Evolutionary conservation across 2,113 vertebrate species (phyloP), one percentile per base, ranked within the genome.

Genomic region (Mohoua ochrocephala): DNA sequence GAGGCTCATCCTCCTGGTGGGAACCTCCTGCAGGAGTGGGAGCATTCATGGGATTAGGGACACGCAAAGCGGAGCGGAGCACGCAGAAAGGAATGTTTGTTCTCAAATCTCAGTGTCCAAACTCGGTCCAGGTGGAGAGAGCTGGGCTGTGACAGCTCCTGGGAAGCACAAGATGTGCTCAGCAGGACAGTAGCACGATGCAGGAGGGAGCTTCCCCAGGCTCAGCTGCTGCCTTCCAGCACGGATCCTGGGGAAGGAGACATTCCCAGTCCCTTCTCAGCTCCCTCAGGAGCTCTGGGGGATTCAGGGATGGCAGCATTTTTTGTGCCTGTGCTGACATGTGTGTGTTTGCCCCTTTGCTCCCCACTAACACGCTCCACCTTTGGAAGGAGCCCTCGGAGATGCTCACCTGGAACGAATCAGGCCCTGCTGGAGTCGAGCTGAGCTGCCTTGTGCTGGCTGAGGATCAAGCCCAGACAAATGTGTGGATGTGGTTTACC

Each of bases 361-460:
- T 65, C 68, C 41, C 44, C 33, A 2, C 27, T 28, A 5, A 5
- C 1, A 11, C 3, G 15, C 49, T 52, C 50, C 54, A 10, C 52
- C 74, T 22, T 47, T 16, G 9, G 28, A 26, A 50, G 67, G 65
- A 47, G 39, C 0, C 0, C 3, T 10, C 1, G 16, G 37, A n/a
- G 20, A 7, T 17, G 59, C 52, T 89, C n/a, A 24, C 63, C 64
- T 71, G 91, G 27, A 15, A 7, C 3, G 15, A 15, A 26, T 35
- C 42, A 15, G 69, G 5, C 41, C 33, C 73, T 87, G 41, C 37
- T 53, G 67, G 35, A 35, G 45, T 1, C 7, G 33, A 75, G 80
- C 57, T 56, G 61, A 73, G 60, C 64, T 44, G 7, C 54, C 54
- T 53, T 3, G 16, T 33, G 59, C 68, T 70, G 76, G 45, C 88